phyloP scores from a whole-genome alignment of 2,797 vertebrate genomes.

The Sarcoramphus papa region DNA sequence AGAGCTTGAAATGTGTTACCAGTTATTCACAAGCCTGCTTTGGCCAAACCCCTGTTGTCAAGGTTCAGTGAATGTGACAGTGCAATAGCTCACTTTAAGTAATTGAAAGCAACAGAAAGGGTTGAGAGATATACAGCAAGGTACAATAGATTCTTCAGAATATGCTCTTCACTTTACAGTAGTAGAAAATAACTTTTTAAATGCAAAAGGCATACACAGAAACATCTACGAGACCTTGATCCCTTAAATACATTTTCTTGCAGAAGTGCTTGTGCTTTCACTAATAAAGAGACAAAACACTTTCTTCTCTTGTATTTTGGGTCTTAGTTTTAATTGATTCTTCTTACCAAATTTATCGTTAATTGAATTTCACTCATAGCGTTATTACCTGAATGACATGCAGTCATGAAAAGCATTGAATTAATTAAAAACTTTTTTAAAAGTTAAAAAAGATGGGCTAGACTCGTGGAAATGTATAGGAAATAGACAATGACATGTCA shows the following conservation, averaged over 20 bases:
- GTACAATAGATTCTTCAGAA: neutral
- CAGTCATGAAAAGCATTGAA: neutral
- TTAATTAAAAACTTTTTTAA: neutral
- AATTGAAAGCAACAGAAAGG: constrained; percentile 13
- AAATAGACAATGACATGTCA: neutral
- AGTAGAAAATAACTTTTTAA: constrained; percentile 9
- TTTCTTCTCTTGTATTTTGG: neutral
- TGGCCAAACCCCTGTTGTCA: constrained; percentile 21
- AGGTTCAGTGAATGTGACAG: constrained; percentile 25
- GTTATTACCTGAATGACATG: neutral
- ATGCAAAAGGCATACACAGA: neutral
- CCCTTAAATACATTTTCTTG: neutral
- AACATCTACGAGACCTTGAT: neutral
- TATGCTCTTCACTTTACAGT: neutral
- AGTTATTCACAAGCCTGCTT: constrained; percentile 37
- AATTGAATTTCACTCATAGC: neutral
- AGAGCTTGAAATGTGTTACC: constrained; percentile 8
- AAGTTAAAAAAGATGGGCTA: neutral
- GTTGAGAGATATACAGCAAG: neutral
- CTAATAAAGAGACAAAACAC: neutral
- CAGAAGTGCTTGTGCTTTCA: neutral
- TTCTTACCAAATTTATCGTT: neutral
- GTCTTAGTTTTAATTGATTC: neutral
- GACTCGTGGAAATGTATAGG: neutral
- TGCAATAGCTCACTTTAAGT: constrained; percentile 24